Evolutionary conservation across 2,888 invertebrate species (phyloP).

Genomic region (Hemaris fuciformis): DNA sequence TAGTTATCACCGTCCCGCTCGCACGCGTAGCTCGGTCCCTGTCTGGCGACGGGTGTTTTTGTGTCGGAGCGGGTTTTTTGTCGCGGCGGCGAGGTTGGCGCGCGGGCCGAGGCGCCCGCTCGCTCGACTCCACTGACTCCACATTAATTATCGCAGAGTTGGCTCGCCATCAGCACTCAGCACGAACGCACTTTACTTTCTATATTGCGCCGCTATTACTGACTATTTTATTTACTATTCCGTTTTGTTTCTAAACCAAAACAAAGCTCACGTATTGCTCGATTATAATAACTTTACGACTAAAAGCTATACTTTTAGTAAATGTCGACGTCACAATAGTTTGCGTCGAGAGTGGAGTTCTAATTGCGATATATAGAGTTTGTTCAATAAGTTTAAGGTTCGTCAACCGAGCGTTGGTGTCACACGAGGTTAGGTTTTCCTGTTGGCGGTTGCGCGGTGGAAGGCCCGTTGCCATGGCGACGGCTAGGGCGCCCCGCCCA

Average conservation of each 20-base stretch:
- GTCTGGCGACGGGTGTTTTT: conserved; percentile 73
- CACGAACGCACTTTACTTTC: conserved; percentile 77
- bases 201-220: conserved; percentile 49
- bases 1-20: conserved; percentile 59
- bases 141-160: conserved; percentile 78
- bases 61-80: conserved; percentile 80
- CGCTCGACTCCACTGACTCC: conserved; percentile 68
- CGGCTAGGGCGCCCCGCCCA: conserved; percentile 71
- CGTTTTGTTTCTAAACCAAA: conserved; percentile 20
- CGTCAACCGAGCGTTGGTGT: conserved; percentile 26
- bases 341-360: background rate
- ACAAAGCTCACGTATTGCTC: background rate
- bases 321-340: background rate
- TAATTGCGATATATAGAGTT: conserved; percentile 21
- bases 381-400: conserved; percentile 22
- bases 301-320: background rate
- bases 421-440: conserved; percentile 36
- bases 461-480: conserved; percentile 67
- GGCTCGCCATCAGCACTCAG: conserved; percentile 57
- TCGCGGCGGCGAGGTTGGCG: conserved; percentile 63
- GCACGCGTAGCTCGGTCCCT: conserved; percentile 50
- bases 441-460: conserved; percentile 41
- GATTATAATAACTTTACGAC: background rate
- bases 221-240: conserved; percentile 17
- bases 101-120: conserved; percentile 67